Conservation (phyloP, 2,113 vertebrate genomes). For the Cynocephalus volans region DNA sequence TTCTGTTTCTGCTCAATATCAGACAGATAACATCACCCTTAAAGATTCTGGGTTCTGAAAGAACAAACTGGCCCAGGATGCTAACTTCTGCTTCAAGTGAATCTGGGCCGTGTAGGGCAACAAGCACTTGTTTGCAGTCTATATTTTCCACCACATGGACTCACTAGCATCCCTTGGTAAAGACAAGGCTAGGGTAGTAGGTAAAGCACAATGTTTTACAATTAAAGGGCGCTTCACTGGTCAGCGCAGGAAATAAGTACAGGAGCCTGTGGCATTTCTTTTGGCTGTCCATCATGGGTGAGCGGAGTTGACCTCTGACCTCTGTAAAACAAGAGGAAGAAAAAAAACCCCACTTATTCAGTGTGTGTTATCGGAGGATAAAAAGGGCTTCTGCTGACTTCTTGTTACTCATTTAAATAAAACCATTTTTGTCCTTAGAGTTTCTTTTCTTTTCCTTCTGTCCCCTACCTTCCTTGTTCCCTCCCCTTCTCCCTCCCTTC, state of each 20-base stretch:
- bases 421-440: background rate
- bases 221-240: constrained; percentile 94
- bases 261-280: constrained; percentile 96
- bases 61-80: constrained; percentile 88
- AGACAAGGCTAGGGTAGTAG: constrained; percentile 93
- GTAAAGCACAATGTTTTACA: constrained; percentile 93
- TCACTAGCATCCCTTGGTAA: constrained; percentile 92
- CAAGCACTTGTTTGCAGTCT: constrained; percentile 90
- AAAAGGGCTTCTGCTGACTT: background rate
- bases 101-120: constrained; percentile 90
- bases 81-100: constrained; percentile 90
- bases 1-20: constrained; percentile 85
- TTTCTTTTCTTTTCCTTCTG: background rate
- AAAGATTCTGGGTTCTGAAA: constrained; percentile 87
- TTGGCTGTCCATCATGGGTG: constrained; percentile 95
- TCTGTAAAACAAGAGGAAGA: constrained; percentile 91
- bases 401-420: background rate
- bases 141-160: constrained; percentile 89
- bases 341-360: constrained; percentile 68
- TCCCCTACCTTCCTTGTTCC: background rate
- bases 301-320: constrained; percentile 94
- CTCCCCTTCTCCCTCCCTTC: background rate
- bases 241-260: constrained; percentile 99
- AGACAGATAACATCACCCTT: constrained; percentile 85
- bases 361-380: background rate